Base-by-base conservation (phyloP, 2,113 vertebrate genomes). In the Zosterops borbonicus region DNA sequence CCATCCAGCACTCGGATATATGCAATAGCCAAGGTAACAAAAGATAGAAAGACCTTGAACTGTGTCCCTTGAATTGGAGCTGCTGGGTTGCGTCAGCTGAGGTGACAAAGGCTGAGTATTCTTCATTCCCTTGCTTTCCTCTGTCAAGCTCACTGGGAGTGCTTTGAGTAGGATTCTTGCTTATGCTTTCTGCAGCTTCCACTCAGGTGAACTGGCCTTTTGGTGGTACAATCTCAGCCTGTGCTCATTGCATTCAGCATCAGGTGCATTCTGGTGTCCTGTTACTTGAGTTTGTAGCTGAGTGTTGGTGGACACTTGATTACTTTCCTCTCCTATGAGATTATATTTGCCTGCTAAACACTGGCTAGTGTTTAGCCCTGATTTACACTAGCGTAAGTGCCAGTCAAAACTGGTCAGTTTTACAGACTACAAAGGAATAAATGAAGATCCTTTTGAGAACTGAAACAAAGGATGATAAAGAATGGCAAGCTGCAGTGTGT, bases 1-100 rank as follows among this genome's bases (percentile, higher is more conserved):
- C 99, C 99, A 11, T 99, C 99, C 82, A 99, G 98, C 96, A 99
- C 96, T 17, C 98, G 99, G 22, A 98, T 99, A 88, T 98, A 99
- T 89, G 98, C 98, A 78, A 97, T 99, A n/a, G 99, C 99, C 78
- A 99, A 99, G 99, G 99, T 99, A 98, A 95, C 7, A 25, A 39
- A 55, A 55, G 29, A 35, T 5, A 44, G 41, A 59, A 59, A 41
- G 41, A 5, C 13, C 19, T 37, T 35, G 31, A 52, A 24, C 8
- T 59, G 3, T 2, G 0, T 24, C 14, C 6, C 20, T 42, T 53
- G 56, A 52, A 23, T 55, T 76, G 19, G 23, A 67, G 12, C n/a
- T 46, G 21, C 46, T 1, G 6, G 33, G 14, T 6, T 33, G 31
- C 14, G 31, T 58, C 47, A 64, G 0, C 42, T 77, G 76, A 88